Evolutionary conservation across 2,797 vertebrate species (phyloP), one percentile per base, ranked within the genome.

Genomic region (Chromobotia macracanthus): DNA sequence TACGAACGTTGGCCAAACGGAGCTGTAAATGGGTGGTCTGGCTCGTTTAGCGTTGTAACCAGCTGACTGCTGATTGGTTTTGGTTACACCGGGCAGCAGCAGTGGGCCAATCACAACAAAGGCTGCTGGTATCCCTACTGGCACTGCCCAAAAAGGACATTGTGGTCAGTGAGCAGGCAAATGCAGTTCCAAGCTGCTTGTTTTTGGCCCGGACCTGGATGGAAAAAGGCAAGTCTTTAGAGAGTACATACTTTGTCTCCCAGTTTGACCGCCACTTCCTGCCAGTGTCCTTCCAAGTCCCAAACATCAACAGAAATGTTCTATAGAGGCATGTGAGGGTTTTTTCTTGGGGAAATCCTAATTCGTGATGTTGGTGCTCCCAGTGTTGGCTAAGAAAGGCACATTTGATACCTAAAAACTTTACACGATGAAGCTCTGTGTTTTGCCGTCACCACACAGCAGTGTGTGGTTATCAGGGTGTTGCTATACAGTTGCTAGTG

Each of bases 61-160:
- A 69, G 65, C 84, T 82, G 75, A 70, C 69, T 66, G 53, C 69
- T 73, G 81, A 84, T 83, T 87, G 81, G 84, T 77, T 55, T 64
- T 64, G 23, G 35, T 72, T 64, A 23, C 58, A 0, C 69, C 68
- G 35, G 83, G 81, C 55, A 79, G 61, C 79, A 48, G 78, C 50
- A 56, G 56, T 67, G 28, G 65, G 63, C 74, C 85, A 87, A 83
- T 87, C 74, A 50, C 53, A 73, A 80, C 35, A 31, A 58, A 65
- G 38, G 28, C 38, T 69, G 55, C 44, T 48, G 67, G 58, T 78
- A 65, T 72, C 69, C 58, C 41, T 12, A 58, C 69, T 70, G 72
- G 61, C 63, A 60, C 44, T 19, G 72, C 66, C 74, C 73, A 79
- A 79, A 82, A 75, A 79, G 72, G 81, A 46, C 81, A 58, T 75